Evolutionary conservation across 1,140 invertebrate genomes (phyloP).

Genomic region (Bombus affinis): DNA sequence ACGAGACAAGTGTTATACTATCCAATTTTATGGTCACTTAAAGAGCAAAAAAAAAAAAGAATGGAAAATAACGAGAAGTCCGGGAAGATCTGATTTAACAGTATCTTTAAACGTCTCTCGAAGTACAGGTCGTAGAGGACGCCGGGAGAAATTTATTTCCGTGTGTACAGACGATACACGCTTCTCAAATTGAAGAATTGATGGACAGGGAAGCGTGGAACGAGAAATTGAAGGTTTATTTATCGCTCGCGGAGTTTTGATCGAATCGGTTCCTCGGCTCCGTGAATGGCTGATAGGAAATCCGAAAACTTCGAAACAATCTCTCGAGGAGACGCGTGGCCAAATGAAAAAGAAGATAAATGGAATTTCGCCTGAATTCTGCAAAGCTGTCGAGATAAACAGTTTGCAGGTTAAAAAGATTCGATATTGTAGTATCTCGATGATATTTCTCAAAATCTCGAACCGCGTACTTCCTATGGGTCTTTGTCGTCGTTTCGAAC

Average conservation of each 20-base stretch:
- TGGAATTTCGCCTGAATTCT: conserved; percentile 56
- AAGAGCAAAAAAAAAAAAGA: background rate
- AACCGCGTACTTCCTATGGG: background rate
- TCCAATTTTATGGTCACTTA: background rate
- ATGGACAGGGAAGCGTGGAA: conserved; percentile 36
- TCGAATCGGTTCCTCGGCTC: conserved; percentile 56
- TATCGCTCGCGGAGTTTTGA: conserved; percentile 63
- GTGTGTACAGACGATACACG: conserved; percentile 19
- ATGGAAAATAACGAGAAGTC: background rate
- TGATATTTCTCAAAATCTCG: background rate
- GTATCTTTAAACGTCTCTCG: background rate
- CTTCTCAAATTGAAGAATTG: conserved; percentile 41
- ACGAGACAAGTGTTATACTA: background rate
- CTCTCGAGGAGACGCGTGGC: conserved; percentile 11
- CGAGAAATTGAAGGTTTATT: conserved; percentile 65
- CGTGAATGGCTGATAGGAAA: conserved; percentile 65
- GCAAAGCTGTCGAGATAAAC: conserved; percentile 46
- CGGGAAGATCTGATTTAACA: background rate
- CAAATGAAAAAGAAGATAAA: conserved; percentile 64
- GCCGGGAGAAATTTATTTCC: conserved; percentile 49
- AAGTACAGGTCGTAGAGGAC: conserved; percentile 13
- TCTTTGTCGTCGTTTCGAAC: background rate
- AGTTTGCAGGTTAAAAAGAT: background rate
- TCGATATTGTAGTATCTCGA: background rate
- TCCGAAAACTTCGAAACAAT: conserved; percentile 57